These are phyloP conservation scores for Tympanuchus pallidicinctus DNA, from an alignment of 2,113 vertebrate species.

Conservation along the genomic window DNA sequence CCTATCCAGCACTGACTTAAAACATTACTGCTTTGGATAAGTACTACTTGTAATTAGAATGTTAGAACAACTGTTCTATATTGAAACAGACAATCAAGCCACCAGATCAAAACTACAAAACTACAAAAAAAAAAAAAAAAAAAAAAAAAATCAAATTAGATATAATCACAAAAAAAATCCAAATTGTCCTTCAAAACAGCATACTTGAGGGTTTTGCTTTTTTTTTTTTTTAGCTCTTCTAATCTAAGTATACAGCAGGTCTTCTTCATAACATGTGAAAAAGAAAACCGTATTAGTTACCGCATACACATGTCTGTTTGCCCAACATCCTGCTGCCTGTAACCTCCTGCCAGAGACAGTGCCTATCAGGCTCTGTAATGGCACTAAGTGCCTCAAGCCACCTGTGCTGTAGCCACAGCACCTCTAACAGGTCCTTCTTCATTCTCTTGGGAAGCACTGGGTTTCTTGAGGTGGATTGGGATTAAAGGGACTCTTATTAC, in stretches of 20 bases:
- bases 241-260: neutral
- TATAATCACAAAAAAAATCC: neutral
- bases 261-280: neutral
- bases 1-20: neutral
- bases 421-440: neutral
- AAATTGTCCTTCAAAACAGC: neutral
- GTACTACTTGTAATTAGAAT: neutral
- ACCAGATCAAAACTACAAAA: neutral
- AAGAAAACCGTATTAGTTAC: neutral
- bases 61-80: neutral
- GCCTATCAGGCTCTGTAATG: neutral
- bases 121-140: too few relatives aligned
- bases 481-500: neutral
- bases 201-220: accelerated
- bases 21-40: neutral
- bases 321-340: neutral
- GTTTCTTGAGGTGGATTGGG: neutral
- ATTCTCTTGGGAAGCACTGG: neutral
- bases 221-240: neutral
- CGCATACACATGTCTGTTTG: neutral
- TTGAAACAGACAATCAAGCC: neutral
- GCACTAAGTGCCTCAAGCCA: accelerated
- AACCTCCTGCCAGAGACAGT: neutral
- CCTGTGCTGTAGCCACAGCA: neutral
- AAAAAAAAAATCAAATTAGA: neutral